Conservation (phyloP, 1,140 invertebrate genomes). For the Zaprionus africanus region DNA sequence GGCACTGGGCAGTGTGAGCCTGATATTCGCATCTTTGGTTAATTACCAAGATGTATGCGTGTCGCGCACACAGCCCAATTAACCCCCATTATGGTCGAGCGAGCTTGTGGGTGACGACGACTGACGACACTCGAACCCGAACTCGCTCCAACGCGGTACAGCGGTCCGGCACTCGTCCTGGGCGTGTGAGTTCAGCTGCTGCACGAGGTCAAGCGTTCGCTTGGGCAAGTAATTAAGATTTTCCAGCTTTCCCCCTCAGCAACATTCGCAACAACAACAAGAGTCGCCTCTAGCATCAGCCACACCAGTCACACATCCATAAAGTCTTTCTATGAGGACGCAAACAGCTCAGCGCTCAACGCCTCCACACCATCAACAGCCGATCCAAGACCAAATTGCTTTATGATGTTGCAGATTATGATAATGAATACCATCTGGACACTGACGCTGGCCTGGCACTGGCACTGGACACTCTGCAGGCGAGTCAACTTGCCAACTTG, state of each 20-base stretch:
- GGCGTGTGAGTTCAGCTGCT: slow-evolving; percentile 54
- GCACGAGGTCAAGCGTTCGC: slow-evolving; percentile 72
- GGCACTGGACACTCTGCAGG: slow-evolving; percentile 71
- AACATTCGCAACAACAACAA: slow-evolving; percentile 14
- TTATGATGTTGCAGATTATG: slow-evolving; percentile 84
- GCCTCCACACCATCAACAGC: neutral
- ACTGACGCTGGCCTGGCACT: slow-evolving; percentile 31
- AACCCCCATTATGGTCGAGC: slow-evolving; percentile 82
- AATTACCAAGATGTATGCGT: slow-evolving; percentile 84
- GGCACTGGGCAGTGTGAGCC: slow-evolving; percentile 17
- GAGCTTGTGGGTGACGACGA: slow-evolving; percentile 53
- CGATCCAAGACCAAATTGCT: slow-evolving; percentile 71
- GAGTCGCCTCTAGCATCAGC: slow-evolving; percentile 25
- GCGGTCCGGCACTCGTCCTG: slow-evolving; percentile 54
- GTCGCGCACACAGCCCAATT: slow-evolving; percentile 84
- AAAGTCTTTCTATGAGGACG: slow-evolving; percentile 53
- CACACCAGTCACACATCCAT: slow-evolving; percentile 58
- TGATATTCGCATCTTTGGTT: slow-evolving; percentile 66
- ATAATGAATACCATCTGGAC: slow-evolving; percentile 83
- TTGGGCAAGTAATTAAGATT: slow-evolving; percentile 80
- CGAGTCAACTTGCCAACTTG: slow-evolving; percentile 12
- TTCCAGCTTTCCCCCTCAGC: slow-evolving; percentile 40
- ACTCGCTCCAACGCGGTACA: neutral
- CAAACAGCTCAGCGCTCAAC: slow-evolving; percentile 57
- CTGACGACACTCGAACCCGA: slow-evolving; percentile 28